phyloP scores from a whole-genome alignment of 1,140 invertebrate species.

The Augochlora pura region DNA sequence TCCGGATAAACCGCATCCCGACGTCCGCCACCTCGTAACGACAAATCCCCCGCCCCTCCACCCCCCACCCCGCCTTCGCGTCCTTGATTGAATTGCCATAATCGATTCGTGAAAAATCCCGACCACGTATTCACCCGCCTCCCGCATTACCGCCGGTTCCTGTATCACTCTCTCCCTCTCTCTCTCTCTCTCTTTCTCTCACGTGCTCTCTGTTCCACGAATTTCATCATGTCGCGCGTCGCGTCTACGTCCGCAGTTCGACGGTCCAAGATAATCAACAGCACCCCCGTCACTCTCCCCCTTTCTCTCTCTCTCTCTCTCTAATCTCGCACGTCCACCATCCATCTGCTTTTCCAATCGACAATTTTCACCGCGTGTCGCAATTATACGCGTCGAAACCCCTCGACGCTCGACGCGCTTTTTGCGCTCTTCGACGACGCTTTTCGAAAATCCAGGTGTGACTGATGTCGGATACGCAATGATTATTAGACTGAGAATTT shows the following conservation, averaged over 20 bases:
- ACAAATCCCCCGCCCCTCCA: too few species aligned
- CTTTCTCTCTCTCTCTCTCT: constrained; percentile 2
- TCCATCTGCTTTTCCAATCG: constrained; percentile 29
- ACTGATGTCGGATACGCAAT: too few species aligned
- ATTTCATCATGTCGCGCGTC: not conserved
- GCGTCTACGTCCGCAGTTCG: constrained; percentile 8
- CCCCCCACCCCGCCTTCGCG: not conserved
- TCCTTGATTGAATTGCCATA: constrained; percentile 64
- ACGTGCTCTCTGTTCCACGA: not conserved
- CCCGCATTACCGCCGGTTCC: constrained; percentile 37
- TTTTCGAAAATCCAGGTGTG: too few species aligned
- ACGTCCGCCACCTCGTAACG: constrained; percentile 51
- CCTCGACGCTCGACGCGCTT: not conserved
- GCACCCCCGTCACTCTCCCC: constrained; percentile 4
- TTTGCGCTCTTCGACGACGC: not conserved
- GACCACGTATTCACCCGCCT: constrained; percentile 57
- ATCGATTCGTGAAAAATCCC: constrained; percentile 65
- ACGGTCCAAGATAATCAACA: constrained; percentile 49
- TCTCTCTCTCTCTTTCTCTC: not conserved
- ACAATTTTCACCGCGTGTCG: not conserved
- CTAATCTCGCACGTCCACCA: constrained; percentile 19
- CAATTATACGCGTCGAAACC: constrained; percentile 1
- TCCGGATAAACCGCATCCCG: constrained; percentile 55
- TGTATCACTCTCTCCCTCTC: not conserved
- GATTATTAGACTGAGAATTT: too few species aligned